phyloP scores from a whole-genome alignment of 2,888 invertebrate genomes.

The Polylopha cassiicola region DNA sequence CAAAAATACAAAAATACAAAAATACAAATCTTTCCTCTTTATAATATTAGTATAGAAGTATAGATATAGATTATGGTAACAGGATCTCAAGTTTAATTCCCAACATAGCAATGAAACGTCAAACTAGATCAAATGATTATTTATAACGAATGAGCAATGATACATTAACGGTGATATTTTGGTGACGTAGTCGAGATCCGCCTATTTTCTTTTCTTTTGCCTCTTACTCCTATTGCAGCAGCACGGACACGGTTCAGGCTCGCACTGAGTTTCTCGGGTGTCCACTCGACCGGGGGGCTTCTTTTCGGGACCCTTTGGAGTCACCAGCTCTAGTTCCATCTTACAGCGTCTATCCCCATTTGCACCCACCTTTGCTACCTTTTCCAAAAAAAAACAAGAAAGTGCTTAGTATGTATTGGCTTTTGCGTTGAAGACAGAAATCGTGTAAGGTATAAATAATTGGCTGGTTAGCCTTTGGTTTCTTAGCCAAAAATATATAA shows the following conservation, averaged over 20 bases:
- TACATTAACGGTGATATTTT: not conserved
- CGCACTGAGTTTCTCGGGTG: slow-evolving; percentile 63
- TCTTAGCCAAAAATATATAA: too few species aligned
- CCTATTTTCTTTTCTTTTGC: slow-evolving; percentile 31
- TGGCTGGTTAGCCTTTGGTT: too few species aligned
- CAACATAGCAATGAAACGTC: too few species aligned
- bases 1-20: too few species aligned
- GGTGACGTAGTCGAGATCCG: not conserved
- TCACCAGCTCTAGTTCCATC: slow-evolving; percentile 81
- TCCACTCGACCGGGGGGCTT: slow-evolving; percentile 66
- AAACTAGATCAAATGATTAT: too few species aligned
- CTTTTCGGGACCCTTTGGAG: slow-evolving; percentile 78
- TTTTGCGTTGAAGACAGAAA: not conserved
- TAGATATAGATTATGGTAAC: too few species aligned
- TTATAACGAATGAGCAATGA: too few species aligned
- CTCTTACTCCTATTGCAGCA: slow-evolving; percentile 38
- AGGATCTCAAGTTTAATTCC: too few species aligned
- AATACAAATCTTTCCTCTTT: too few species aligned
- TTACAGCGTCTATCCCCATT: slow-evolving; percentile 61
- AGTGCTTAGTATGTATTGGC: not conserved
- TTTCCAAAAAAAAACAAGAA: slow-evolving; percentile 3
- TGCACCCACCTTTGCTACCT: slow-evolving; percentile 63
- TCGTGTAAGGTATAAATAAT: not conserved
- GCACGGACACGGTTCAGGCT: slow-evolving; percentile 51
- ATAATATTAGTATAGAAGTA: too few species aligned